A percentile compares a stretch with the other conserved stretches of the same genome.
Conservation (phyloP, 2,113 vertebrate species). For the Benitochromis conjunctus region DNA sequence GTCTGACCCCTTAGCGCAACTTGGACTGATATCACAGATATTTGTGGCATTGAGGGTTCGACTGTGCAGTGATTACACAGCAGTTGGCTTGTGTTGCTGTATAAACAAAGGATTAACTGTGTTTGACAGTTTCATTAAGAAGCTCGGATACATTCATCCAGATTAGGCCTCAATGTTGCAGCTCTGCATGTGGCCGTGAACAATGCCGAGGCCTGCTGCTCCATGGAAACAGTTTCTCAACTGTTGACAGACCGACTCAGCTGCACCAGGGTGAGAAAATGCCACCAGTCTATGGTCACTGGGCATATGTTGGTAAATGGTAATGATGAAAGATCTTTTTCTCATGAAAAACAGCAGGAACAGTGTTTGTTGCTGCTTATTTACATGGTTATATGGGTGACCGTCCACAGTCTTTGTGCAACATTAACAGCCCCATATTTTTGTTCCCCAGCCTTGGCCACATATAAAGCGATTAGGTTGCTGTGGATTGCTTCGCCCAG, state of each 20-base stretch:
- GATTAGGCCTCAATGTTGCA: background rate
- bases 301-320: background rate
- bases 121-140: constrained; percentile 12
- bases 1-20: background rate
- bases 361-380: background rate
- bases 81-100: background rate
- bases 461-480: fast-evolving
- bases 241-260: background rate
- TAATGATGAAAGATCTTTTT: background rate
- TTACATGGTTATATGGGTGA: background rate
- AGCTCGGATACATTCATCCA: background rate
- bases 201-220: background rate
- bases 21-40: background rate
- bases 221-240: background rate
- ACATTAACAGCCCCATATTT: background rate
- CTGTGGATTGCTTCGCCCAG: background rate
- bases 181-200: background rate
- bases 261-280: background rate
- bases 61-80: background rate
- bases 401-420: background rate
- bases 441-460: background rate
- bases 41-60: background rate
- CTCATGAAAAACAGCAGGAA: background rate
- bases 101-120: background rate
- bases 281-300: background rate